A percentile compares a stretch with the other conserved stretches of the same genome.
phyloP scores from a whole-genome alignment of 2,888 invertebrate species.

The Vandiemenella viatica region DNA sequence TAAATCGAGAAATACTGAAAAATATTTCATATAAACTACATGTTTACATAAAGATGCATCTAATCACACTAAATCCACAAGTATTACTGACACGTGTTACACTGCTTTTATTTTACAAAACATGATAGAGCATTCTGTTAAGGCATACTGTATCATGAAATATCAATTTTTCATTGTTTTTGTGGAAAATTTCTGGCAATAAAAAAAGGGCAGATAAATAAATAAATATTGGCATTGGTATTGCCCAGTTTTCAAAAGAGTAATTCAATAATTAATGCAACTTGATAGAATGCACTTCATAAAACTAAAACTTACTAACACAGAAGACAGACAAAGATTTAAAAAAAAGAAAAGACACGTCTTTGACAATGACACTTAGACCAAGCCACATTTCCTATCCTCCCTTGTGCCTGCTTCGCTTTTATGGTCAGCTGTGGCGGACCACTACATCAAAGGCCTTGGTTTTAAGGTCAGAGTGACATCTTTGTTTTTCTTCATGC shows the following conservation, averaged over 20 bases:
- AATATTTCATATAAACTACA: slow-evolving; percentile 5
- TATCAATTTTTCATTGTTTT: no score
- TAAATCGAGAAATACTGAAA: slow-evolving; percentile 10
- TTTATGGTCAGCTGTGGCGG: slow-evolving; percentile 12
- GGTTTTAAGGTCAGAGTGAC: slow-evolving; percentile 11
- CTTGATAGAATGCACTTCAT: slow-evolving; percentile 18
- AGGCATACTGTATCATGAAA: no score
- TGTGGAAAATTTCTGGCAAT: no score
- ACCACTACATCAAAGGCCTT: slow-evolving; percentile 11
- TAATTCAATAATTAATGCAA: no score
- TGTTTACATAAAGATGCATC: slow-evolving; percentile 6
- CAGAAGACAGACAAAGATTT: no score
- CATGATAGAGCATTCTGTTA: slow-evolving; percentile 5
- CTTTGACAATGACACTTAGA: no score
- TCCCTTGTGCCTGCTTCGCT: slow-evolving; percentile 14
- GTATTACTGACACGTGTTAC: slow-evolving; percentile 9
- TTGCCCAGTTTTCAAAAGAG: no score
- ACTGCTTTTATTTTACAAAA: slow-evolving; percentile 13
- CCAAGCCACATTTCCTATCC: no score
- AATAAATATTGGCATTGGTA: no score
- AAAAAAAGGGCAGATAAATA: no score
- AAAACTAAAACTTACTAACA: no score
- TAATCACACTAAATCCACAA: slow-evolving; percentile 10
- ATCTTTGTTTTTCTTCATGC: slow-evolving; percentile 18
- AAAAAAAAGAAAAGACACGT: no score